A percentile compares a stretch with the other conserved stretches of the same genome.
phyloP scores from a whole-genome alignment of 2,113 vertebrate species.

The Redunca redunca region DNA sequence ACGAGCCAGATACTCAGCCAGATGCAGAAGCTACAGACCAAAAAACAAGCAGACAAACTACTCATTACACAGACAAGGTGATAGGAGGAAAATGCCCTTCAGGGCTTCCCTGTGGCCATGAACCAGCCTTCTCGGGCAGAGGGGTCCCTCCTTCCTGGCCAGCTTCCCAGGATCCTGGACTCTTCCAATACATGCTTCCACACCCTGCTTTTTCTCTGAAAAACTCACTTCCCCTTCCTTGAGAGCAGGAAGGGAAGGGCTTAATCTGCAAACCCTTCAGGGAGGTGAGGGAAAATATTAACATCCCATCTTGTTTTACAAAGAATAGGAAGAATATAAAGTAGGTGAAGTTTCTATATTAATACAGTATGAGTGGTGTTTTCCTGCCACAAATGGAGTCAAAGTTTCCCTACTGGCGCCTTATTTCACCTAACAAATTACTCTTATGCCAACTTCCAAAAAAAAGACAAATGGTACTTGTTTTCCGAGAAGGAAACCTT shows the following conservation, averaged over 20 bases:
- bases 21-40: background rate
- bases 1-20: background rate
- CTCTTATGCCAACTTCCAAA: background rate
- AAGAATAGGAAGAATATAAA: slow-evolving; percentile 42
- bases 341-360: background rate
- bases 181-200: background rate
- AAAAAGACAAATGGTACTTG: background rate
- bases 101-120: background rate
- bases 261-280: slow-evolving; percentile 50
- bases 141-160: background rate
- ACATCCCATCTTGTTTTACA: slow-evolving; percentile 15
- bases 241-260: slow-evolving; percentile 26
- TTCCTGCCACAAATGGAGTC: background rate
- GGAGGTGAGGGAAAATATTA: slow-evolving; percentile 48
- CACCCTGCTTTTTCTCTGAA: background rate
- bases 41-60: background rate
- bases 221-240: slow-evolving; percentile 26
- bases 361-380: background rate
- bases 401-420: background rate
- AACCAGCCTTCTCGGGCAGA: background rate
- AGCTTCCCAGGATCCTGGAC: background rate
- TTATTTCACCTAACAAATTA: background rate
- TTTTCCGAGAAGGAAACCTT: background rate
- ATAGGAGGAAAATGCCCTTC: background rate
- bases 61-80: background rate